Evolutionary conservation across 37 sponge, comb jelly and placozoan species (phyloP).

Genomic region (Chondrosia reniformis): DNA sequence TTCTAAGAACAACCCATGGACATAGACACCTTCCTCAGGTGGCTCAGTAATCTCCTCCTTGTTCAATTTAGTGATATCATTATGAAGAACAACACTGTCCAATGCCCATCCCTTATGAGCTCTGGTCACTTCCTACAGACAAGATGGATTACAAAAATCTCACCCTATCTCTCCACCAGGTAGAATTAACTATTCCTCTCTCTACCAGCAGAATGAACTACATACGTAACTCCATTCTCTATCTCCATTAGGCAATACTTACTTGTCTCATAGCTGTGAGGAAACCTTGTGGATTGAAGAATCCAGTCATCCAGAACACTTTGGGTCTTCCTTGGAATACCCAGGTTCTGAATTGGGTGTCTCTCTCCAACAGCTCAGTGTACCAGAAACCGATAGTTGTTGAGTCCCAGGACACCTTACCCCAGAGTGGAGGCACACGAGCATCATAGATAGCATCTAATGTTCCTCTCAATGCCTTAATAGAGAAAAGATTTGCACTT

Average conservation of each 20-base stretch:
- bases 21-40: conserved; percentile 96
- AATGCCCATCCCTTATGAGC: conserved; percentile 99
- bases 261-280: conserved; percentile 99
- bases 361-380: conserved; percentile 96
- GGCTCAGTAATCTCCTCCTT: conserved; percentile 86
- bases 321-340: conserved; percentile 88
- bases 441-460: conserved; percentile 99
- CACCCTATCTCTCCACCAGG: background rate
- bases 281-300: conserved; percentile 99
- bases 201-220: too few relatives aligned
- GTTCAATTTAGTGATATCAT: conserved; percentile 83
- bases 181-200: too few relatives aligned
- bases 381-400: conserved; percentile 99
- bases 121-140: conserved; percentile 68
- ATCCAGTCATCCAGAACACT: conserved; percentile 99
- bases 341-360: conserved; percentile 94
- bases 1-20: conserved; percentile 93
- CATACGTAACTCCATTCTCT: too few relatives aligned
- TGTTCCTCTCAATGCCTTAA: conserved; percentile 83
- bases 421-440: conserved; percentile 86
- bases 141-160: background rate
- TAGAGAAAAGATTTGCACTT: background rate
- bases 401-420: conserved; percentile 94
- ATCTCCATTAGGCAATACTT: too few relatives aligned
- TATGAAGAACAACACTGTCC: conserved; percentile 93